A percentile compares a stretch with the other conserved stretches of the same genome.
phyloP scores from a whole-genome alignment of 2,888 invertebrate species.

The Drosophila conformis region DNA sequence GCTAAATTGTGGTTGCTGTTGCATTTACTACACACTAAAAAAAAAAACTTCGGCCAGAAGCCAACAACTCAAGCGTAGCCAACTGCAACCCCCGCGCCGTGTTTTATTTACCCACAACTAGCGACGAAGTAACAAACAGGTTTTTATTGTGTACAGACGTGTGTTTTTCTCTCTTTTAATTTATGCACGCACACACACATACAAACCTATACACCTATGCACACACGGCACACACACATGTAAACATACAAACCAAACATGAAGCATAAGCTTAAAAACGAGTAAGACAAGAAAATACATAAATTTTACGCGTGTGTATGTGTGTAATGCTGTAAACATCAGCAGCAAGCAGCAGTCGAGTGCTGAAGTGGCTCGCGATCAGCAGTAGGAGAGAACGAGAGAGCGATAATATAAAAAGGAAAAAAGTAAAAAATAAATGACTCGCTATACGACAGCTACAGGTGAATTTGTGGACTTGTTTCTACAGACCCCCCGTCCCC shows the following conservation, averaged over 20 bases:
- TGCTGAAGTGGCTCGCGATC: conserved; percentile 52
- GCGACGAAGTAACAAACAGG: conserved; percentile 72
- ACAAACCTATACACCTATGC: conserved; percentile 28
- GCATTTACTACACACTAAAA: conserved; percentile 59
- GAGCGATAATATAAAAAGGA: conserved; percentile 26
- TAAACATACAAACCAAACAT: conserved; percentile 64
- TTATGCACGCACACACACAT: conserved; percentile 67
- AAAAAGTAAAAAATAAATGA: conserved; percentile 53
- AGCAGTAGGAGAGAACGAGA: conserved; percentile 26
- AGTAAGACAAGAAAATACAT: conserved; percentile 76
- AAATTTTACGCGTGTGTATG: conserved; percentile 53
- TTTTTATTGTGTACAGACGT: conserved; percentile 77
- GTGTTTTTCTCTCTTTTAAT: conserved; percentile 72
- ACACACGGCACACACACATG: conserved; percentile 39
- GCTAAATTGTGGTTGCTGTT: conserved; percentile 36
- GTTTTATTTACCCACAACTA: conserved; percentile 51
- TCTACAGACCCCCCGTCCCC: conserved; percentile 21
- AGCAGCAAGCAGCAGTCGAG: conserved; percentile 54
- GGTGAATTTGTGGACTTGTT: conserved; percentile 77
- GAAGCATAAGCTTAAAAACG: conserved; percentile 73
- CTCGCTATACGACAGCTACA: conserved; percentile 71
- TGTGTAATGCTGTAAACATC: conserved; percentile 67
- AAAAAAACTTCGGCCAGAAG: conserved; percentile 53
- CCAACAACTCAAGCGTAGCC: conserved; percentile 50
- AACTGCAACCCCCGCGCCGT: conserved; percentile 59